These are phyloP conservation scores for Echinarachnius parma DNA, from an alignment of 53 echinoderm and acorn worm species.

Conservation along the genomic window DNA sequence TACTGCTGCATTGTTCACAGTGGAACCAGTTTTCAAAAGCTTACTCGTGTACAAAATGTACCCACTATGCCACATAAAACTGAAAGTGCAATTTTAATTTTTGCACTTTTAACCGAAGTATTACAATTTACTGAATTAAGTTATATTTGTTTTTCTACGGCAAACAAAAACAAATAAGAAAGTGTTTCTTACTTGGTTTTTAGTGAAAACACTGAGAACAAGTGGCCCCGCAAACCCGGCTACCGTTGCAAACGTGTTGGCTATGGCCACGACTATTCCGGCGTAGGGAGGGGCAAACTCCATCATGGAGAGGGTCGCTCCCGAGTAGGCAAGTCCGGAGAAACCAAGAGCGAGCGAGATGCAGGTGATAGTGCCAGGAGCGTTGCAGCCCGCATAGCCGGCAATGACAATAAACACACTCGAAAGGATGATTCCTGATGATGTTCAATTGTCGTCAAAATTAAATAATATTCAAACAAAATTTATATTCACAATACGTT, in stretches of 20 bases:
- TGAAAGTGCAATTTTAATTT: too few relatives aligned
- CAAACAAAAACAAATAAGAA: too few relatives aligned
- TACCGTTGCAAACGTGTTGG: conserved; percentile 47
- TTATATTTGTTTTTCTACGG: too few relatives aligned
- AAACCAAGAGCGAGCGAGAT: conserved; percentile 52
- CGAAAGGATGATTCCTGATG: conserved; percentile 56
- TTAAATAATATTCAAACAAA: too few relatives aligned
- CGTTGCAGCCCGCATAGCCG: conserved; percentile 68
- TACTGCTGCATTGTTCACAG: too few relatives aligned
- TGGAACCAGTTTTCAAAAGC: too few relatives aligned
- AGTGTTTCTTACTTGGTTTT: conserved; percentile 66
- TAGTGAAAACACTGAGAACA: conserved; percentile 57
- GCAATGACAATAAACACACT: conserved; percentile 53
- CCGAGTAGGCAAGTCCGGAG: conserved; percentile 56
- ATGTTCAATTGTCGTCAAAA: background rate
- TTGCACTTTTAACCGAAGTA: too few relatives aligned
- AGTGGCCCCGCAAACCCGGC: conserved; percentile 56
- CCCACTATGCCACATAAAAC: too few relatives aligned
- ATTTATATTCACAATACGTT: too few relatives aligned
- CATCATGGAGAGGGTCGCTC: conserved; percentile 53
- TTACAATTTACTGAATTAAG: too few relatives aligned
- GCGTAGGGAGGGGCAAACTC: conserved; percentile 66
- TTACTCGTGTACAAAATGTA: too few relatives aligned
- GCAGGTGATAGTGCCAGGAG: conserved; percentile 40
- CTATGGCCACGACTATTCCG: conserved; percentile 57